Evolutionary conservation across 2,797 vertebrate genomes (phyloP), one percentile per base, ranked within the genome.

Genomic region (Amblyopsis hoosieri): DNA sequence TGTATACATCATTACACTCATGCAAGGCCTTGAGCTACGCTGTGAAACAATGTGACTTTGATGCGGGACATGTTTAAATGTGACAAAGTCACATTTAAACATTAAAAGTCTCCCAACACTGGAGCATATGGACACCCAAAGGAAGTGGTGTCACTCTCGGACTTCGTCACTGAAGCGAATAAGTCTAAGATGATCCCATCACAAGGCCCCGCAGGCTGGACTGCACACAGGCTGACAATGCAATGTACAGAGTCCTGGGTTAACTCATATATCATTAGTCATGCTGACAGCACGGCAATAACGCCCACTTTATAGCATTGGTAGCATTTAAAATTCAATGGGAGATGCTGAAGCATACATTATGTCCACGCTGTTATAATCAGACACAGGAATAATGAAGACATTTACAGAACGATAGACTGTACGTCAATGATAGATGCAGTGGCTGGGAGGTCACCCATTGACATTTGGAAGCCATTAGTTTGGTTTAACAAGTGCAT

Each of bases 151-250:
- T 81, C 72, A 78, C 45, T 79, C 65, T 80, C 1, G 4, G 8
- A 57, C 55, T 8, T 51, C 51, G 64, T 69, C 57, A 65, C n/a
- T 74, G 75, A 75, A 66, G 67, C 42, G 2, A 75, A 66, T 53
- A 78, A 71, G 72, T 75, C 66, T 65, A 73, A 71, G 80, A 80
- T 59, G 64, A 82, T 76, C 66, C 64, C 12, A 77, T 75, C 82
- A 75, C 57, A 64, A 46, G 52, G 14, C 54, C 66, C 64, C 50
- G 45, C 67, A 61, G 71, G 72, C 61, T 66, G 54, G 50, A 71
- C 48, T 29, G 54, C 50, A 74, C 65, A 69, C 55, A 55, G 76
- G 59, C 58, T 65, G 59, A 77, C 66, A 70, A 68, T 75, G 37
- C 42, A 73, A 61, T 54, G 58, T 47, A 56, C 57, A 75, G 58